Base-by-base conservation (phyloP, 2,113 vertebrate species). In the Nycticryphes semicollaris region DNA sequence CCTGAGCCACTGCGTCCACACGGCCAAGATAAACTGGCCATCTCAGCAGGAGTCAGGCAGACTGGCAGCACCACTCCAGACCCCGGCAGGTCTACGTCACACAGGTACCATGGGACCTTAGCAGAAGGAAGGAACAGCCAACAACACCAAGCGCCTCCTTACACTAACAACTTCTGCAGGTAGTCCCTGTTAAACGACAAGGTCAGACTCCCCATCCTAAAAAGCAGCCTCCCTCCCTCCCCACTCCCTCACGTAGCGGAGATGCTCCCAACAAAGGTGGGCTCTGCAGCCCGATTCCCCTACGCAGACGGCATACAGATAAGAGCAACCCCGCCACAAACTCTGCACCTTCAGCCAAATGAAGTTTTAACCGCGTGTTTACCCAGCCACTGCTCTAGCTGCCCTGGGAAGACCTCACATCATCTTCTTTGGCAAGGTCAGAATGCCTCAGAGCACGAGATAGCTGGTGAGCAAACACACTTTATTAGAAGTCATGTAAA, bases 351-450 rank as follows among this genome's bases (percentile, higher is more conserved):
- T 11, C 74, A 53, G 67, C 73, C 95, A 90, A 94, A 91, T 69
- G 66, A 90, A 96, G 91, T 79, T 92, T 93, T 89, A 94, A 89
- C 84, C 4, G 81, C 18, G 3, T 93, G 87, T 97, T 95, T 96
- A 96, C 94, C 48, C 94, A 94, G 93, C 47, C 81, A 80, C 90
- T 87, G 87, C 86, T 87, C 89, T 92, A 43, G 66, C 50, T 93
- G 94, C 91, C 93, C 94, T 82, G 81, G 78, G 91, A 97, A 97
- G 95, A 95, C 96, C 95, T 93, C 91, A 69, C 67, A 95, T 79
- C 94, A 94, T 95, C 92, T 89, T 91, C 90, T 91, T 45, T 57
- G 77, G 94, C 91, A 92, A 95, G 95, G 94, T 94, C 96, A 92
- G 59, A 93, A 75, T 51, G 89, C 75, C 84, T 90, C 84, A 69